Percentiles rank a stretch among this genome's conserved stretches.
Conservation (phyloP, 2,888 invertebrate genomes). For the Tipula unca region DNA sequence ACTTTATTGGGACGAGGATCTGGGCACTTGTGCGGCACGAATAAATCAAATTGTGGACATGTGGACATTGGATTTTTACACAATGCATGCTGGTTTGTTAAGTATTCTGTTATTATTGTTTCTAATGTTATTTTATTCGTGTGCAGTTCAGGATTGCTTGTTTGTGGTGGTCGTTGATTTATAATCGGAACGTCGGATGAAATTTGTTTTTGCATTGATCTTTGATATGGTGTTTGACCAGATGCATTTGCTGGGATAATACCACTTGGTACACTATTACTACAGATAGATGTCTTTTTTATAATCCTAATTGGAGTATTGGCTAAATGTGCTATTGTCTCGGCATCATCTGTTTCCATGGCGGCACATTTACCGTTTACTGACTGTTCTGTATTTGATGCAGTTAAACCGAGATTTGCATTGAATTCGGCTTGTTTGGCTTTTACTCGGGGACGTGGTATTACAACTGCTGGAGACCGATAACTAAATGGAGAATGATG, state of each 20-base stretch:
- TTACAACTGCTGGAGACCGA: conserved; percentile 29
- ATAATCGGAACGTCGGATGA: conserved; percentile 44
- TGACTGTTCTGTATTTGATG: background rate
- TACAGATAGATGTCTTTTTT: conserved; percentile 27
- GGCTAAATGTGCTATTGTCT: background rate
- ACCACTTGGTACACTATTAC: background rate
- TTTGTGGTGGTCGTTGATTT: conserved; percentile 25
- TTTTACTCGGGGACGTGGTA: conserved; percentile 34
- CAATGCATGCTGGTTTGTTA: conserved; percentile 94
- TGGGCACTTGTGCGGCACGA: conserved; percentile 94
- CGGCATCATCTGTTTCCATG: conserved; percentile 1
- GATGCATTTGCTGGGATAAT: background rate
- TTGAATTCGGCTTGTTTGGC: conserved; percentile 20
- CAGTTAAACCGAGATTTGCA: background rate
- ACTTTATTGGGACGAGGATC: conserved; percentile 58
- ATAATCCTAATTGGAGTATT: conserved; percentile 35
- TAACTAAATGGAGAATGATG: conserved; percentile 41
- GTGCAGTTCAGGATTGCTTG: conserved; percentile 33
- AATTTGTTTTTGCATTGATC: conserved; percentile 47
- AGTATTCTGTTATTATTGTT: conserved; percentile 91
- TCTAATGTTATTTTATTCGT: conserved; percentile 60
- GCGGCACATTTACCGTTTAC: background rate
- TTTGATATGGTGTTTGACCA: conserved; percentile 26
- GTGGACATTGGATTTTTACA: conserved; percentile 97
- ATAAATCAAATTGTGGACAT: conserved; percentile 92